Base-by-base conservation (phyloP, 1,140 invertebrate genomes). In the Trinorchestia longiramus region DNA sequence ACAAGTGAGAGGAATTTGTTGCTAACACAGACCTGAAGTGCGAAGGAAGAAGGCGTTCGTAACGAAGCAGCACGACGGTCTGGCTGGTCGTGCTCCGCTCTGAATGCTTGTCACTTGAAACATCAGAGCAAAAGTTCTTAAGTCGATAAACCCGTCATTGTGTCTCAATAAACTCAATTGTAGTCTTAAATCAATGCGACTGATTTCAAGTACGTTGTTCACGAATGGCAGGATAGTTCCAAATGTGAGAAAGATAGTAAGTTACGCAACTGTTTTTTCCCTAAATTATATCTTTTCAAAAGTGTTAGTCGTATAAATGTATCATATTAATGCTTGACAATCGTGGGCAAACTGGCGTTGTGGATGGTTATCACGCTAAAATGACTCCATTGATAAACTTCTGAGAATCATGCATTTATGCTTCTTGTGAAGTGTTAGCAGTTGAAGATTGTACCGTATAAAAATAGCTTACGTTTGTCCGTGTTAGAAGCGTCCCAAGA, bases 101-200 rank as follows among this genome's bases (percentile, higher is more conserved):
- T 43, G 43, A 94, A 94, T 45, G 92, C 43, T 94, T 94, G 92
- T 94, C 92, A 94, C 92, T 94, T 94, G 92, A 94, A 47, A n/a
- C 92, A 94, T 94, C 92, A 94, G 41, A 43, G 92, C 92, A 45
- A 94, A 90, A 45, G 92, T 94, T 94, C 92, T 94, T 94, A 94
- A 94, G 92, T 45, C 43, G 92, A 94, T 94, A 94, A 94, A 94
- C 92, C 92, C 40, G 43, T 94, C 92, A 94, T 94, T 94, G 92
- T 94, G 92, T 94, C 44, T 94, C 92, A 94, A 94, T 94, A 94
- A 94, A 94, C 92, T 94, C 92, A 94, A 94, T 94, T 94, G 92
- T 94, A 43, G 8, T 44, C 40, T 40, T 94, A 94, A 94, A 94
- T 94, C 92, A 94, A 94, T 45, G 44, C 41, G 43, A 43, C 43